Evolutionary conservation across 1,140 invertebrate species (phyloP), one percentile per base, ranked within the genome.

Genomic region (Plutomurus gul): DNA sequence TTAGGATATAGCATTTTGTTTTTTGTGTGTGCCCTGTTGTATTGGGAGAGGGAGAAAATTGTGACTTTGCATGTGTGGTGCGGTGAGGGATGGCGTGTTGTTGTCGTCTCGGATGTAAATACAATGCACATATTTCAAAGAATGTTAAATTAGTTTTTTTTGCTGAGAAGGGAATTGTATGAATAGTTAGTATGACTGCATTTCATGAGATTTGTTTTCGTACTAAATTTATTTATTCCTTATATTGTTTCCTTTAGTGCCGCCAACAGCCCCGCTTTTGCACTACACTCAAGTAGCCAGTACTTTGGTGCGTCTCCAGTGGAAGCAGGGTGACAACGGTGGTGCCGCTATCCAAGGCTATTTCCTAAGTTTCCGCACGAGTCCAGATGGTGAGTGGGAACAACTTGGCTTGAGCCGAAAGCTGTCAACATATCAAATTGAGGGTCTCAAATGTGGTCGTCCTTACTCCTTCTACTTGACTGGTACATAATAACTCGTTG

Each of bases 391-490:
- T 7, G 88, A 89, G 20, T 91, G 91, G 90, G 88, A 89, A 77
- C 88, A 89, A 79, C 86, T 87, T 37, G 70, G 70, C 36, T 80
- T 88, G 36, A 87, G 86, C 75, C 85, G 85, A 30, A 85, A 84
- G 30, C 85, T 85, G 33, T 86, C 77, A 51, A 89, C 88, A 20
- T 89, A 89, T 82, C 87, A 89, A 1, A 85, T 90, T 16, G 86
- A 88, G n/a, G 86, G 87, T 4, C 84, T 92, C 40, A 86, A 88
- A 36, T 92, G 91, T 85, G 91, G 91, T 0, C 90, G 90, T 3
- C 86, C 85, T 37, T 92, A 91, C 84, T 88, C 89, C 77, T 89
- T 91, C 82, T 85, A 86, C 37, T 79, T 86, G 22, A 84, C 84
- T 16, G 88, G 88, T 65, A 73, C 72, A 60, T 60, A 60, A 60